phyloP scores from a whole-genome alignment of 2,113 vertebrate genomes.

The Athene cunicularia region DNA sequence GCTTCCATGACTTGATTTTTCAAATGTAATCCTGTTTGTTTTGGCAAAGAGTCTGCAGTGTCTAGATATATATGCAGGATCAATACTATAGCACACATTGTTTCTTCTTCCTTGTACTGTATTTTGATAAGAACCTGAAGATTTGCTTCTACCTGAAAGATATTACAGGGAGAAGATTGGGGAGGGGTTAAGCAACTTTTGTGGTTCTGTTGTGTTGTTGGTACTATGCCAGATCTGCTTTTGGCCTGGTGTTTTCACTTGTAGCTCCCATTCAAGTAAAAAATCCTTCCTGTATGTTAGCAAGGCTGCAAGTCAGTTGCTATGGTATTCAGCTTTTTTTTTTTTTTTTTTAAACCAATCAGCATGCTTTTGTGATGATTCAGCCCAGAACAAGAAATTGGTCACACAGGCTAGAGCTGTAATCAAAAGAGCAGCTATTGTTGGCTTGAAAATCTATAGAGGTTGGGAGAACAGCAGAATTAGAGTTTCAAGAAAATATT shows the following conservation, averaged over 20 bases:
- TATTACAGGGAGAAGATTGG: not conserved
- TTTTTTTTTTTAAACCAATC: not conserved
- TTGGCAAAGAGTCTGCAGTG: not conserved
- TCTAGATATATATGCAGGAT: not conserved
- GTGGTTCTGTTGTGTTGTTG: fast-evolving
- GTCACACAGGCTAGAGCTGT: not conserved
- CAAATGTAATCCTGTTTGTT: not conserved
- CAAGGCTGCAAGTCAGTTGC: slow-evolving; percentile 39
- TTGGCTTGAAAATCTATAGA: not conserved
- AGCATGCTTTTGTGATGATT: not conserved
- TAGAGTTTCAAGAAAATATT: not conserved
- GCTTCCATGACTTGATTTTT: not conserved
- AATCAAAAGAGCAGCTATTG: slow-evolving; percentile 31
- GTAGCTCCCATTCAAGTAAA: slow-evolving; percentile 29
- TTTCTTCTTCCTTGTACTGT: not conserved
- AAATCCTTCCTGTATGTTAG: not conserved
- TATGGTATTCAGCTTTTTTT: slow-evolving; percentile 42
- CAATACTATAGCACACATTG: not conserved
- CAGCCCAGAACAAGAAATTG: slow-evolving; percentile 5
- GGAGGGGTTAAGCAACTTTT: not conserved
- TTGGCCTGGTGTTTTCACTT: slow-evolving; percentile 14
- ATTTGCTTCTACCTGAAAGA: not conserved
- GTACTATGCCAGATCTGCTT: not conserved
- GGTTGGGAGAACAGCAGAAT: not conserved
- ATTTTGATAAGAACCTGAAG: not conserved